These are phyloP conservation scores for Entomobrya proxima DNA, from an alignment of 2,888 invertebrate species.

Conservation along the genomic window DNA sequence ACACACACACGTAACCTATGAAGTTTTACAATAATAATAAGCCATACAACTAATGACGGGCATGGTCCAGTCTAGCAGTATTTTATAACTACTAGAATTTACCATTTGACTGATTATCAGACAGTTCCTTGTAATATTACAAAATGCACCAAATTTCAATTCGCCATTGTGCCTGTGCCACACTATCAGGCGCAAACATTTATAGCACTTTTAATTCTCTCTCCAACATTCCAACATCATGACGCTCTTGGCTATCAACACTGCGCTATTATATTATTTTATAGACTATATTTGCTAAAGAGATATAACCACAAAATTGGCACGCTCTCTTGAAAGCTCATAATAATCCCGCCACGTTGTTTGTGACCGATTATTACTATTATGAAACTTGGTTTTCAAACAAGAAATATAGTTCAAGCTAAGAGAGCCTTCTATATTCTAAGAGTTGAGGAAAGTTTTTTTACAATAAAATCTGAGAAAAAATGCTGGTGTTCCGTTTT, in stretches of 20 bases:
- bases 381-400: slow-evolving; percentile 9
- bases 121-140: no score
- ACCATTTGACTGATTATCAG: no score
- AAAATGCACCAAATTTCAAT: no score
- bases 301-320: slow-evolving; percentile 3
- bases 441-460: not conserved
- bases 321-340: slow-evolving; percentile 34
- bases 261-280: not conserved
- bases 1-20: no score
- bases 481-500: not conserved
- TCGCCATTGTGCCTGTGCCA: not conserved
- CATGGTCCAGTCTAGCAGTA: no score
- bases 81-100: no score
- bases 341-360: slow-evolving; percentile 29
- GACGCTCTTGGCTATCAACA: not conserved
- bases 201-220: not conserved
- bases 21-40: no score
- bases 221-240: not conserved
- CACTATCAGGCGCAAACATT: not conserved
- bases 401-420: not conserved
- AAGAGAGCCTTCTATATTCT: not conserved
- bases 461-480: not conserved
- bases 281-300: not conserved
- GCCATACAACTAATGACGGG: no score
- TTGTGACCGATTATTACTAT: slow-evolving; percentile 23